Base-by-base conservation (phyloP, 2,888 invertebrate species). In the Clivina fossor region DNA sequence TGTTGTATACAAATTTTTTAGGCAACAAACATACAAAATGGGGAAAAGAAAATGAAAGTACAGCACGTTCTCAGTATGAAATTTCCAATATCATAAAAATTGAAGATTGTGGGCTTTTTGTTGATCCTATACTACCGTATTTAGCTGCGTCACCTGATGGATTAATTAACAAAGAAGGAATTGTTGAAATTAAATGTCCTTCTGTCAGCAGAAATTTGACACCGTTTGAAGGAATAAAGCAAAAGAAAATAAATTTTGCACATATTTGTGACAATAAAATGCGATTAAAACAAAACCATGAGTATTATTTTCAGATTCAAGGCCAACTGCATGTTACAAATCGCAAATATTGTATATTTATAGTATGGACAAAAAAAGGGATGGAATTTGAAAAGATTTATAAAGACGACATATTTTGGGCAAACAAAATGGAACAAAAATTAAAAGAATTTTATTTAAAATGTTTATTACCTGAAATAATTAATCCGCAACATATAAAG, bases 111-210 rank as follows among this genome's bases (percentile, higher is more conserved):
- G 58, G 58, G n/a, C 19, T 60, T n/a, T 58, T 58, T 40, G 50
- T 60, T 19, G 55, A 60, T 50, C 8, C 20, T 3, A 40, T 15
- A 3, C 5, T 41, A n/a, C 50, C 50, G 3, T 50, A 28, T 44
- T 18, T 60, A 22, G 57, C 54, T 16, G 55, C 56, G 19, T 48
- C 54, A 11, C 58, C 57, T 20, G 56, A 60, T 49, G 59, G 59
- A 26, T 15, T 58, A 18, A 24, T 57, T 18, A 41, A 44, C n/a
- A 26, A 55, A 15, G 37, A 53, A 20, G 32, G 43, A 9, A 35
- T 51, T 20, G 7, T 57, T 7, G 58, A 58, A 47, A 46, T 58
- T 16, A 58, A 58, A 51, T 58, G 44, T 26, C 58, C 58, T 11
- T 40, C 20, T 11, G 30, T 16, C 37, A 33, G 48, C 32, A 18